A percentile compares a stretch with the other conserved stretches of the same genome.
Conservation (phyloP, 2,113 vertebrate species). For the Muntiacus muntjak region DNA sequence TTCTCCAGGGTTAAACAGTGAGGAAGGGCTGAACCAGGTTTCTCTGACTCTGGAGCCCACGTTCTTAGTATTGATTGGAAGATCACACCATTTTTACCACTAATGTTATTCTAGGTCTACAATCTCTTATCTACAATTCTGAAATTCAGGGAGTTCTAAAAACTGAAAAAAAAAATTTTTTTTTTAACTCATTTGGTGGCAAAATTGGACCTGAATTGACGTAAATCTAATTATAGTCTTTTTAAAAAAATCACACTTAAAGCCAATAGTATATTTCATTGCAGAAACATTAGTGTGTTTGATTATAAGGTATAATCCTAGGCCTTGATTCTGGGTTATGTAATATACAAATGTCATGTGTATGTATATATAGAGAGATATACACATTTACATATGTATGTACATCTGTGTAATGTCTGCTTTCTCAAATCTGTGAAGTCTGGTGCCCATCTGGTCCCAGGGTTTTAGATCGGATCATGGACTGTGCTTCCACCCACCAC, state of each 20-base stretch:
- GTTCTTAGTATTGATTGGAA: neutral
- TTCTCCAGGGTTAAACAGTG: neutral
- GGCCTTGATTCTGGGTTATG: neutral
- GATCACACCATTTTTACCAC: neutral
- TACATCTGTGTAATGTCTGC: neutral
- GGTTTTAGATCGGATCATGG: neutral
- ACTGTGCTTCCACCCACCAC: neutral
- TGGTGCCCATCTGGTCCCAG: neutral
- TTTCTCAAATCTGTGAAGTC: neutral
- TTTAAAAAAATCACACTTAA: neutral
- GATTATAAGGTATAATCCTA: neutral
- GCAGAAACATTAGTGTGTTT: neutral
- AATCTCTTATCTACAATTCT: neutral
- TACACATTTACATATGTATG: neutral
- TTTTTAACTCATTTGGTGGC: neutral
- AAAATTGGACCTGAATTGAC: neutral
- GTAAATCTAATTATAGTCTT: neutral
- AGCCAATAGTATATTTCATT: neutral
- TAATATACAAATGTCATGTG: neutral
- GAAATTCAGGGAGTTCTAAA: neutral
- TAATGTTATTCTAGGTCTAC: neutral
- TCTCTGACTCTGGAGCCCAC: neutral
- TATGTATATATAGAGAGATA: rapidly evolving
- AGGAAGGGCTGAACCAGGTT: neutral
- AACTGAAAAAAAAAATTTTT: neutral